Evolutionary conservation across 2,888 invertebrate genomes (phyloP), one percentile per base, ranked within the genome.

Genomic region (Calameuta pallipes): DNA sequence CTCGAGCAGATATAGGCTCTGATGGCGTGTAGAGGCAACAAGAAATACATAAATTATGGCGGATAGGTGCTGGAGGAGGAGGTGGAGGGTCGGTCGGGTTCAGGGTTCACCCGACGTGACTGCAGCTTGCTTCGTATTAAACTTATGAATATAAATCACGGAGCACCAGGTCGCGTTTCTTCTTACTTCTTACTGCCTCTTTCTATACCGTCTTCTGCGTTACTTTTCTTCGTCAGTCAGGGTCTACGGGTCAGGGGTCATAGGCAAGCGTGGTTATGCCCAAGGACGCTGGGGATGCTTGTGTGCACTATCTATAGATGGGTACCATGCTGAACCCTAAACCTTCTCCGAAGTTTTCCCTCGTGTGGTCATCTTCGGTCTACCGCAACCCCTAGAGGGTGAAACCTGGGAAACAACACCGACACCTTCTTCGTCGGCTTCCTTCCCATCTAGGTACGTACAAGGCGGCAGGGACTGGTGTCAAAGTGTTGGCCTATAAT

Each of bases 131-230:
- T 85, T 87, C 85, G 88, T 85, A 89, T 89, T 88, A 89, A 90
- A 89, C 83, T 90, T 89, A 89, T 90, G 89, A 90, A 90, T 90
- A 89, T 90, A 90, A 90, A 89, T 89, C 88, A 88, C 85, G 82
- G 76, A 79, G 79, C 77, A 81, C 82, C 73, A 73, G 75, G 73
- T 37, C 69, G 75, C 56, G 23, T 56, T 56, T 56, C 56, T 23
- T 56, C 56, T 56, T 23, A 56, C 56, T 23, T 56, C 56, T 56
- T 56, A 56, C 56, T 56, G 56, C 23, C 23, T 56, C 23, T 56
- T 56, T 23, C 23, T 56, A 56, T 9, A 56, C 78, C 81, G 83
- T 84, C 41, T 37, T 70, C 41, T 69, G 23, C 77, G 56, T 56
- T 56, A 56, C 56, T 56, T 23, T 71, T 37, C 71, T 3, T 9